phyloP scores from a whole-genome alignment of 2,888 invertebrate genomes.

The Calameuta filiformis region DNA sequence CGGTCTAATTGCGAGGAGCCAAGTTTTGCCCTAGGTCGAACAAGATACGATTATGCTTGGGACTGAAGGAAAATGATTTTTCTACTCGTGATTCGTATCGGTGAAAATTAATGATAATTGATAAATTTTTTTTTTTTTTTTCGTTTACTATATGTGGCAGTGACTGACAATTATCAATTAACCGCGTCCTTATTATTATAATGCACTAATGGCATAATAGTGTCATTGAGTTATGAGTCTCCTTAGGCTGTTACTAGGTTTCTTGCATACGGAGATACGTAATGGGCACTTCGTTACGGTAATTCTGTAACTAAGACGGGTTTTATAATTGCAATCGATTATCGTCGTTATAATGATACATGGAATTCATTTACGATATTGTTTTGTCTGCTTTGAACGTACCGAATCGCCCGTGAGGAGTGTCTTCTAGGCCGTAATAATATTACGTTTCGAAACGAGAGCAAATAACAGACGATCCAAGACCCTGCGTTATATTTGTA shows the following conservation, averaged over 20 bases:
- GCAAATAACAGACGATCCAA: neutral
- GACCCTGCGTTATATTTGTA: neutral
- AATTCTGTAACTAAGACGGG: constrained; percentile 29
- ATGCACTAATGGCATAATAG: constrained; percentile 31
- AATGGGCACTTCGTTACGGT: constrained; percentile 36
- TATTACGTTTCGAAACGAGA: neutral
- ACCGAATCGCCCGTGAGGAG: neutral
- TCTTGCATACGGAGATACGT: constrained; percentile 18
- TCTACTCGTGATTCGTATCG: no score
- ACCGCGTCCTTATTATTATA: constrained; percentile 28
- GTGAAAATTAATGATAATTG: no score
- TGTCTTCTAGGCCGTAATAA: neutral
- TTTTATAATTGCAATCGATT: constrained; percentile 28
- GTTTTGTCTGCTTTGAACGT: neutral
- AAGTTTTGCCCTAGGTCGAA: neutral
- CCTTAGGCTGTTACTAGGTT: constrained; percentile 28
- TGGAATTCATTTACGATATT: neutral
- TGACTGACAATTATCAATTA: constrained; percentile 33
- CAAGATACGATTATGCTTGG: neutral
- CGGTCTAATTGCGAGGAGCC: neutral
- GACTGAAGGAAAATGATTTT: neutral
- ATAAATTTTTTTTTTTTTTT: no score
- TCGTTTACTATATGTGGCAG: no score
- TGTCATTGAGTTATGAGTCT: constrained; percentile 26
- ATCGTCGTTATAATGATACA: constrained; percentile 20